Conservation (phyloP, 2,113 vertebrate species). For the Tapirus terrestris region DNA sequence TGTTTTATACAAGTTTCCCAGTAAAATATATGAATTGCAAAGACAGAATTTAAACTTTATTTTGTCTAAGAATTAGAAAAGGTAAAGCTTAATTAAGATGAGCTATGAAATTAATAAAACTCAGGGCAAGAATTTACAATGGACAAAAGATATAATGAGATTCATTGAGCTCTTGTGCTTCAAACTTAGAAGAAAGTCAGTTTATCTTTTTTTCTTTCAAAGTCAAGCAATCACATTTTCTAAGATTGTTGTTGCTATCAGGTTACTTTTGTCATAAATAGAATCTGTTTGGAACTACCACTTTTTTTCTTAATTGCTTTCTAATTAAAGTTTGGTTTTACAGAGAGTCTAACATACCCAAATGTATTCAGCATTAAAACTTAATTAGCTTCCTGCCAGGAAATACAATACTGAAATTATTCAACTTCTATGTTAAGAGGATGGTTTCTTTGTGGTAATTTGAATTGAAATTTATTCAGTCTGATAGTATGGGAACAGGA, state of each 20-base stretch:
- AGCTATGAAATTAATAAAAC: constrained; percentile 66
- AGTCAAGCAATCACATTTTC: constrained; percentile 22
- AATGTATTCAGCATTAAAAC: constrained; percentile 64
- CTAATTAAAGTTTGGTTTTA: constrained; percentile 70
- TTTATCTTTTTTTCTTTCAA: constrained; percentile 67
- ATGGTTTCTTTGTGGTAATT: constrained; percentile 42
- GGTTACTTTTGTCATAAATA: constrained; percentile 38
- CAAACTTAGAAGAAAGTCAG: constrained; percentile 39
- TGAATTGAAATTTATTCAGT: constrained; percentile 58
- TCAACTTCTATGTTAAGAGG: constrained; percentile 1
- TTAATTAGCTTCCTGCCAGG: constrained; percentile 44
- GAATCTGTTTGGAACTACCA: constrained; percentile 64
- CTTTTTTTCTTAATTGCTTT: constrained; percentile 52
- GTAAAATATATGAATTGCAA: neutral
- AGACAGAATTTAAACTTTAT: constrained; percentile 43
- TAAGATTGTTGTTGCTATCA: constrained; percentile 65
- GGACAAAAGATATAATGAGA: constrained; percentile 51
- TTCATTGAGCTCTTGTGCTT: constrained; percentile 55
- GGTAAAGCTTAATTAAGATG: constrained; percentile 60
- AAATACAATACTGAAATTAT: constrained; percentile 49
- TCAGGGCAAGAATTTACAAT: constrained; percentile 35
- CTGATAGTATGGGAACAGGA: neutral
- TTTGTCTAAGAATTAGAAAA: constrained; percentile 52
- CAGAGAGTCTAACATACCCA: constrained; percentile 32
- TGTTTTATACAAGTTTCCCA: neutral